These are phyloP conservation scores for Zaprionus nigranus DNA, from an alignment of 1,140 invertebrate genomes.

Conservation along the genomic window DNA sequence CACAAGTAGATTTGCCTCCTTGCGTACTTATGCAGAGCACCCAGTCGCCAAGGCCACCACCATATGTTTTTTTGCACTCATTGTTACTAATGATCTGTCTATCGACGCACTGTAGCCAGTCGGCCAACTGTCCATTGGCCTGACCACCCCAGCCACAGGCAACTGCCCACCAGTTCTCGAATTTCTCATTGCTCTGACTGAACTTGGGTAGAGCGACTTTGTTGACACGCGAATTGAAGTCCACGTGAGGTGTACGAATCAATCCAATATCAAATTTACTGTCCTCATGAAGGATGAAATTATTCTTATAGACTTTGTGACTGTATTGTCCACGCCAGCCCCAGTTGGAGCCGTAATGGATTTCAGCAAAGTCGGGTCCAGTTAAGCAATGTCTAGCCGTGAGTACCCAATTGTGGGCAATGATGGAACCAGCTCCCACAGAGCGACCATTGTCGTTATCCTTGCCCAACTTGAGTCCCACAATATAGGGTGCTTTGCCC, in stretches of 20 bases:
- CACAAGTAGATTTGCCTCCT: slow-evolving; percentile 57
- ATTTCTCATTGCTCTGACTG: slow-evolving; percentile 33
- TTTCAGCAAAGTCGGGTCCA: slow-evolving; percentile 45
- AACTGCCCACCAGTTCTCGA: slow-evolving; percentile 51
- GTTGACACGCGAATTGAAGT: slow-evolving; percentile 42
- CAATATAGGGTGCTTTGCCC: slow-evolving; percentile 85
- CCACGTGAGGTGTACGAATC: slow-evolving; percentile 51
- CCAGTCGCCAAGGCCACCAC: slow-evolving; percentile 10
- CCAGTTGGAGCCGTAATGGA: slow-evolving; percentile 68
- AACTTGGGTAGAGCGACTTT: slow-evolving; percentile 50
- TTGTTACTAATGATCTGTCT: slow-evolving; percentile 58
- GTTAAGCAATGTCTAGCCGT: slow-evolving; percentile 87
- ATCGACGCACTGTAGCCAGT: slow-evolving; percentile 58
- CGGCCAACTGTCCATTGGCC: slow-evolving; percentile 52
- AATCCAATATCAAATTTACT: slow-evolving; percentile 58
- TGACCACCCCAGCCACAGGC: slow-evolving; percentile 67
- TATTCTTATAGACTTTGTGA: slow-evolving; percentile 47
- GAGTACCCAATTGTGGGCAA: slow-evolving; percentile 86
- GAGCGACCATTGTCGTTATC: slow-evolving; percentile 51
- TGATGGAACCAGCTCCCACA: slow-evolving; percentile 86
- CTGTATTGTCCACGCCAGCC: slow-evolving; percentile 40
- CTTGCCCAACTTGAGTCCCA: slow-evolving; percentile 77
- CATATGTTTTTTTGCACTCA: slow-evolving; percentile 48
- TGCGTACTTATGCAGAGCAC: slow-evolving; percentile 55
- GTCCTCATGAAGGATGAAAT: slow-evolving; percentile 51